phyloP scores from a whole-genome alignment of 2,888 invertebrate species.

The Strigamia crassipes region DNA sequence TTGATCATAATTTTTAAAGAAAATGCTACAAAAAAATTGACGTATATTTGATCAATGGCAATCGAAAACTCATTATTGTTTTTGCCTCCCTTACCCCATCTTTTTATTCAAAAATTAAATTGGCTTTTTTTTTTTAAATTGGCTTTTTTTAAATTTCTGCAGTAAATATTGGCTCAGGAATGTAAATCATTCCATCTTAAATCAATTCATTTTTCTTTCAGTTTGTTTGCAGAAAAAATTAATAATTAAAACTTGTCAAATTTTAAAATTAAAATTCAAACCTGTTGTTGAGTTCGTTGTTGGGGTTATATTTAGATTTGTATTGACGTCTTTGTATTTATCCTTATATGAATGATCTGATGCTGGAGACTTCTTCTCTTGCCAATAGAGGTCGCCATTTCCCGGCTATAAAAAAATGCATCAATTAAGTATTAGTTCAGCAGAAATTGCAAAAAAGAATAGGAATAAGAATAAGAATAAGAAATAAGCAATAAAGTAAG shows the following conservation, averaged over 20 bases:
- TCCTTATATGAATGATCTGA: conserved; percentile 46
- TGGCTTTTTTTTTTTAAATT: background rate
- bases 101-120: background rate
- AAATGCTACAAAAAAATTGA: background rate
- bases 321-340: conserved; percentile 33
- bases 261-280: background rate
- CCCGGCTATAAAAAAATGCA: conserved; percentile 29
- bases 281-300: conserved; percentile 11
- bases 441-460: too few relatives aligned
- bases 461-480: too few relatives aligned
- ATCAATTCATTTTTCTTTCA: background rate
- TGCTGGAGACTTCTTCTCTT: conserved; percentile 47
- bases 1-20: background rate
- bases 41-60: background rate
- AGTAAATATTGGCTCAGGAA: background rate
- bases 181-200: background rate
- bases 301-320: conserved; percentile 18
- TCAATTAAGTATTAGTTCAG: too few relatives aligned
- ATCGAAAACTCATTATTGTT: conserved; percentile 35
- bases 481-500: too few relatives aligned
- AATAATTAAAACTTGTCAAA: too few relatives aligned
- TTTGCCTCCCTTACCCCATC: background rate
- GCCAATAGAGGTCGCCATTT: conserved; percentile 45
- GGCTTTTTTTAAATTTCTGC: background rate
- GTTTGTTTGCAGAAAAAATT: background rate